A percentile compares a stretch with the other conserved stretches of the same genome.
These are phyloP conservation scores for Congeria kusceri DNA, from an alignment of 2,888 invertebrate species.

Conservation along the genomic window DNA sequence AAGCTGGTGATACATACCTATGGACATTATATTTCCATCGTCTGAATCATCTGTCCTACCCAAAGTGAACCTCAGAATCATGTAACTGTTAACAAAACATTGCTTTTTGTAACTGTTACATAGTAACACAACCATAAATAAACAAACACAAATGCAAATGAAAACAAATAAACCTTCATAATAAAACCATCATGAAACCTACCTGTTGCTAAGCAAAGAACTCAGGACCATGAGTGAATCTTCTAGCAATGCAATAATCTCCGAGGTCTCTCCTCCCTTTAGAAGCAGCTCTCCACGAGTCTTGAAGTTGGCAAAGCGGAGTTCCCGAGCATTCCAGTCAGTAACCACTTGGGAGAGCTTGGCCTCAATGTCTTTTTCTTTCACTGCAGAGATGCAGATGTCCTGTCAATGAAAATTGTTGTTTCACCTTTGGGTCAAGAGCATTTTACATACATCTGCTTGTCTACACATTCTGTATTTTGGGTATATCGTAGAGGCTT, in stretches of 20 bases:
- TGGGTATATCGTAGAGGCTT: too few species aligned
- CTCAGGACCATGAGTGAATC: constrained; percentile 95
- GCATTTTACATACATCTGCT: too few species aligned
- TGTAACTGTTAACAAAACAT: too few species aligned
- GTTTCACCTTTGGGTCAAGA: too few species aligned
- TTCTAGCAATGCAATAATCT: constrained; percentile 92
- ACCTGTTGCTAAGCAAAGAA: constrained; percentile 94
- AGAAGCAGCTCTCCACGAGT: constrained; percentile 93
- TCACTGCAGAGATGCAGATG: constrained; percentile 94
- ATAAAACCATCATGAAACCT: constrained; percentile 27
- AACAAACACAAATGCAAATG: background rate
- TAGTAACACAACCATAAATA: background rate
- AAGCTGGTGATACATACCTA: too few species aligned
- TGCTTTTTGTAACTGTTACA: too few species aligned
- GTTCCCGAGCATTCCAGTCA: constrained; percentile 92
- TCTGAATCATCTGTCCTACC: too few species aligned
- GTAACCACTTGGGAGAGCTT: constrained; percentile 92
- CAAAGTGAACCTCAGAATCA: too few species aligned
- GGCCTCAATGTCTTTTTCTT: constrained; percentile 96
- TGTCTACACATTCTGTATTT: too few species aligned
- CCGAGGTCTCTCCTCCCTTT: constrained; percentile 89
- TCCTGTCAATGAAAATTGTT: constrained; percentile 87
- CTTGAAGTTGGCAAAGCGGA: constrained; percentile 91
- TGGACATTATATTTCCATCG: too few species aligned
- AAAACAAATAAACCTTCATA: background rate